Evolutionary conservation across 2,888 invertebrate genomes (phyloP).

Genomic region (Cyclophora punctaria): DNA sequence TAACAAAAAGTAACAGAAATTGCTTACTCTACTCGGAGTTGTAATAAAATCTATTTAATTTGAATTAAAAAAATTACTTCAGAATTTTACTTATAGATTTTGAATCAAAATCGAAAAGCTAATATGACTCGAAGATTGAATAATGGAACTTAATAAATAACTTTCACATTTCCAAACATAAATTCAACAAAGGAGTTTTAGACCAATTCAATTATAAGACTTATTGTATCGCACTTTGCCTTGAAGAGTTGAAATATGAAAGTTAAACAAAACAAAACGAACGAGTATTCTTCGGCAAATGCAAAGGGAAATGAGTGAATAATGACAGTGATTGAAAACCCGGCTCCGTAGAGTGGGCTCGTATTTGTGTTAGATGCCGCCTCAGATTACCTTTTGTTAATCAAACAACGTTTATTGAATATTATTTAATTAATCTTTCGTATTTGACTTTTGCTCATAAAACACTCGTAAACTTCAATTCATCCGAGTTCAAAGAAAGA

Average conservation of each 20-base stretch:
- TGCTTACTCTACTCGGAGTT: constrained; percentile 25
- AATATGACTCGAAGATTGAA: too few species aligned
- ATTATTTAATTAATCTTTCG: constrained; percentile 69
- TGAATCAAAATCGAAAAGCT: too few species aligned
- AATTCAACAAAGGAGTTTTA: constrained; percentile 38
- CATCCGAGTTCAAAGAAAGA: constrained; percentile 8
- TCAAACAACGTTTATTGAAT: constrained; percentile 70
- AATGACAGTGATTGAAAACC: constrained; percentile 72
- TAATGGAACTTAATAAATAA: constrained; percentile 2
- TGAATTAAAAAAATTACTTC: too few species aligned
- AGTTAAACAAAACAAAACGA: constrained; percentile 69
- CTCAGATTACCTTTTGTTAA: constrained; percentile 71
- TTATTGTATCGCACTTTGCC: constrained; percentile 50
- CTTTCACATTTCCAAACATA: constrained; percentile 37
- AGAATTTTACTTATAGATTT: too few species aligned
- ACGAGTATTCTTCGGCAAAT: constrained; percentile 61
- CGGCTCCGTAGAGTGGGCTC: constrained; percentile 54
- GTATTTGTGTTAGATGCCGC: constrained; percentile 73
- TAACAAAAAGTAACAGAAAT: constrained; percentile 54
- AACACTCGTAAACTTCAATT: constrained; percentile 12
- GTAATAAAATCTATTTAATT: too few species aligned
- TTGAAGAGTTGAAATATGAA: constrained; percentile 61
- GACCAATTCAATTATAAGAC: constrained; percentile 52
- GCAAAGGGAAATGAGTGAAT: constrained; percentile 71
- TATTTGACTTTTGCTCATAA: constrained; percentile 57